phyloP scores from a whole-genome alignment of 1,140 invertebrate species.

The Mactra quadrangularis region DNA sequence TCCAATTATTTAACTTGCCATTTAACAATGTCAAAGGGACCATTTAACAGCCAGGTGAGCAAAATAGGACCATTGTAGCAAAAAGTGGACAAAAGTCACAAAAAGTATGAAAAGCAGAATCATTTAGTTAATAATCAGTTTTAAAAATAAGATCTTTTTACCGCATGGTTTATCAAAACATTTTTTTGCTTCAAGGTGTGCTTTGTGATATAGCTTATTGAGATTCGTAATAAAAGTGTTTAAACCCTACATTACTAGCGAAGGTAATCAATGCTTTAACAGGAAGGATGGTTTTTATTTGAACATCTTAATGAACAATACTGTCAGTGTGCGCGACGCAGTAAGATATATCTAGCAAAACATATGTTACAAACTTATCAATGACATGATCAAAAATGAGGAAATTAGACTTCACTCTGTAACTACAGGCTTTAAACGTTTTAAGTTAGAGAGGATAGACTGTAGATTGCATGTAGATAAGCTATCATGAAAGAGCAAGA shows the following conservation, averaged over 20 bases:
- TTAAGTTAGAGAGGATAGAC: constrained; percentile 12
- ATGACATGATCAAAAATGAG: constrained; percentile 40
- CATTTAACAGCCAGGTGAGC: neutral
- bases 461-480: constrained; percentile 24
- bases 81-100: too few species aligned
- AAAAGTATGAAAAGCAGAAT: too few species aligned
- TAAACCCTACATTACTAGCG: too few species aligned
- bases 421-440: constrained; percentile 21
- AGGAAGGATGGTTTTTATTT: neutral
- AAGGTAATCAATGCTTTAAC: too few species aligned
- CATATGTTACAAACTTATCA: constrained; percentile 34
- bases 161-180: too few species aligned
- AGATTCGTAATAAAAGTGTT: too few species aligned
- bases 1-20: too few species aligned
- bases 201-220: too few species aligned
- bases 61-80: neutral
- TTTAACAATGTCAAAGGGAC: neutral
- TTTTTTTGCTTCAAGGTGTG: too few species aligned
- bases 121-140: too few species aligned
- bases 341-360: constrained; percentile 10
- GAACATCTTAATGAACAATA: constrained; percentile 17
- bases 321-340: constrained; percentile 2
- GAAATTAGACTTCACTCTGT: constrained; percentile 10
- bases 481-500: constrained; percentile 18
- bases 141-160: too few species aligned